These are phyloP conservation scores for Triplophysa dalaica DNA, from an alignment of 2,113 vertebrate genomes.

Conservation along the genomic window DNA sequence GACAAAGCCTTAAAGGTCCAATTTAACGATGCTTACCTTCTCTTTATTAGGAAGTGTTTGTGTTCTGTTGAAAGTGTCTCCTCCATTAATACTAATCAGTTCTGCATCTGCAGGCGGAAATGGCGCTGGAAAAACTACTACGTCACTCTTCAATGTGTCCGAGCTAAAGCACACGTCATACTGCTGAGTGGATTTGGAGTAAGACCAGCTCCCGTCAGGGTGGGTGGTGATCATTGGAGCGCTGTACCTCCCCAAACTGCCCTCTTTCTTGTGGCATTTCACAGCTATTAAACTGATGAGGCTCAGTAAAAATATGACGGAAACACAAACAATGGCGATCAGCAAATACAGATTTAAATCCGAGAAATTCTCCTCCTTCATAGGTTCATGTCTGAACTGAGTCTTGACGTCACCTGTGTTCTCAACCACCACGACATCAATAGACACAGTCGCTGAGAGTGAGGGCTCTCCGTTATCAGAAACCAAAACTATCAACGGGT, in stretches of 20 bases:
- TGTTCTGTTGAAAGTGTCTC: conserved; percentile 49
- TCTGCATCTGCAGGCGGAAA: conserved; percentile 60
- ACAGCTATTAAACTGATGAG: conserved; percentile 60
- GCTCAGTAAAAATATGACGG: conserved; percentile 61
- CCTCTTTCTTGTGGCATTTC: conserved; percentile 59
- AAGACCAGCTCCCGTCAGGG: conserved; percentile 58
- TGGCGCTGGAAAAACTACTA: conserved; percentile 61
- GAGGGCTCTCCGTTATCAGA: conserved; percentile 59
- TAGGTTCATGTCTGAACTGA: conserved; percentile 32
- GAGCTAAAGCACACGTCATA: conserved; percentile 58
- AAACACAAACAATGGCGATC: conserved; percentile 60
- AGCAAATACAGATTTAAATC: conserved; percentile 60
- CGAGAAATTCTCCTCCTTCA: conserved; percentile 51
- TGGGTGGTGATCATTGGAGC: conserved; percentile 65
- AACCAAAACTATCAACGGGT: conserved; percentile 59
- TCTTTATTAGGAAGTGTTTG: conserved; percentile 45
- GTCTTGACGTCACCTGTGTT: conserved; percentile 37
- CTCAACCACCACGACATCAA: conserved; percentile 60
- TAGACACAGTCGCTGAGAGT: conserved; percentile 55
- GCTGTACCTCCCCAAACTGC: conserved; percentile 55
- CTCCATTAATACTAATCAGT: conserved; percentile 63
- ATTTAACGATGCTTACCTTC: conserved; percentile 40
- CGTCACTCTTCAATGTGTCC: conserved; percentile 62
- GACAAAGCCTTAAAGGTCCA: neutral
- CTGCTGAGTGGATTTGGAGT: conserved; percentile 56